Conservation (phyloP, 2,113 vertebrate genomes). For the Synchiropus splendidus region DNA sequence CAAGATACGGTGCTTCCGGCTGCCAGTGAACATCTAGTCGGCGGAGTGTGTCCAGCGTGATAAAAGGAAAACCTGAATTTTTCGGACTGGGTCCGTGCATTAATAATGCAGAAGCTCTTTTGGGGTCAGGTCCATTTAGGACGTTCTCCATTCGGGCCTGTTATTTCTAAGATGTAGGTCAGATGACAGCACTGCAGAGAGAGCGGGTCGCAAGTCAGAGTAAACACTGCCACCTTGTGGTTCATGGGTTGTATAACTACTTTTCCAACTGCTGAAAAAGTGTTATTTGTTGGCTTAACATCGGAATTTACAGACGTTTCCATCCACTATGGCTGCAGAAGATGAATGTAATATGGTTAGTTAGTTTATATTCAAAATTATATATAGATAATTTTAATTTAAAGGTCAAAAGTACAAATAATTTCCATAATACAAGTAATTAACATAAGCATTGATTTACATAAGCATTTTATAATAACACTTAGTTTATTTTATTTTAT, state of each 20-base stretch:
- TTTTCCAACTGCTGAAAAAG: background rate
- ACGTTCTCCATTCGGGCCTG: conserved; percentile 24
- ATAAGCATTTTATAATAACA: no score
- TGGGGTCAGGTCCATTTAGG: conserved; percentile 25
- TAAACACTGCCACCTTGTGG: conserved; percentile 54
- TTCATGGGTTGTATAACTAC: background rate
- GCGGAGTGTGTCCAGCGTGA: no score
- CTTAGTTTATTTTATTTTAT: no score
- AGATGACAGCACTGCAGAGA: conserved; percentile 40
- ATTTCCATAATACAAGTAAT: background rate
- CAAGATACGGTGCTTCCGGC: no score
- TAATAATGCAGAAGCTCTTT: conserved; percentile 37
- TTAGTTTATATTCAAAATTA: background rate
- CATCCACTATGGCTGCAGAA: background rate
- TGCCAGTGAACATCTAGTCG: no score
- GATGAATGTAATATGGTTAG: background rate
- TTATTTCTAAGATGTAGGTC: conserved; percentile 65
- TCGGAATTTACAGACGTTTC: background rate
- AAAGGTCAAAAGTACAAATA: background rate
- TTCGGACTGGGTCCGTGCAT: conserved; percentile 14
- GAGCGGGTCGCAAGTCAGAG: conserved; percentile 8
- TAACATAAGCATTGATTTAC: background rate
- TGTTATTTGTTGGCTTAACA: conserved; percentile 1
- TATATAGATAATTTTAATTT: background rate
- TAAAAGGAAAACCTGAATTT: no score